A percentile compares a stretch with the other conserved stretches of the same genome.
These are phyloP conservation scores for Pachyseris speciosa DNA, from an alignment of 64 coral and sea anemone species.

Conservation along the genomic window DNA sequence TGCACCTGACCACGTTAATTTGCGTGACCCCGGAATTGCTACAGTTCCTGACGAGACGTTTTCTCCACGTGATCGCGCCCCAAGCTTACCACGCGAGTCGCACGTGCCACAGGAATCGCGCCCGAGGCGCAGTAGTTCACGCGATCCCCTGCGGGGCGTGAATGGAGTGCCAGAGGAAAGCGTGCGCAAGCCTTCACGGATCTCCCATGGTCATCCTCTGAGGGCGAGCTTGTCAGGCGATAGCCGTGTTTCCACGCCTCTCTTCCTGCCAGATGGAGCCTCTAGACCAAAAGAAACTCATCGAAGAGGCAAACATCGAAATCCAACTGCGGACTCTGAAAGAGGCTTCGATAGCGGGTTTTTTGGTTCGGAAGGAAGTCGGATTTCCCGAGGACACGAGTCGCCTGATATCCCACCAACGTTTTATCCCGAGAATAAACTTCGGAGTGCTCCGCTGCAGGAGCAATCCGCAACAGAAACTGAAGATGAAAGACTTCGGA, in stretches of 20 bases:
- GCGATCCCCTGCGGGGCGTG: background rate
- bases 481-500: conserved; percentile 62
- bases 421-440: conserved; percentile 42
- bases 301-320: conserved; percentile 57
- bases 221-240: conserved; percentile 67
- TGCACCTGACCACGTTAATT: background rate
- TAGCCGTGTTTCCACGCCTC: conserved; percentile 85
- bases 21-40: background rate
- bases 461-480: conserved; percentile 81
- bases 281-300: conserved; percentile 63
- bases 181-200: background rate
- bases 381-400: conserved; percentile 75
- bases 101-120: background rate
- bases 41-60: background rate
- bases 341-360: conserved; percentile 93
- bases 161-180: background rate
- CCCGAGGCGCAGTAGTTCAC: background rate
- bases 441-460: conserved; percentile 32
- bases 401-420: conserved; percentile 63
- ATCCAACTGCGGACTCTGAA: conserved; percentile 80
- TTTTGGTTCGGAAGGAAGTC: conserved; percentile 92
- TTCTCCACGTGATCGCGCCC: background rate
- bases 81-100: background rate
- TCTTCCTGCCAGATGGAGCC: conserved; percentile 71
- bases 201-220: conserved; percentile 8